These are phyloP conservation scores for Drosophila mercatorum DNA, from an alignment of 2,888 invertebrate genomes.

Conservation along the genomic window DNA sequence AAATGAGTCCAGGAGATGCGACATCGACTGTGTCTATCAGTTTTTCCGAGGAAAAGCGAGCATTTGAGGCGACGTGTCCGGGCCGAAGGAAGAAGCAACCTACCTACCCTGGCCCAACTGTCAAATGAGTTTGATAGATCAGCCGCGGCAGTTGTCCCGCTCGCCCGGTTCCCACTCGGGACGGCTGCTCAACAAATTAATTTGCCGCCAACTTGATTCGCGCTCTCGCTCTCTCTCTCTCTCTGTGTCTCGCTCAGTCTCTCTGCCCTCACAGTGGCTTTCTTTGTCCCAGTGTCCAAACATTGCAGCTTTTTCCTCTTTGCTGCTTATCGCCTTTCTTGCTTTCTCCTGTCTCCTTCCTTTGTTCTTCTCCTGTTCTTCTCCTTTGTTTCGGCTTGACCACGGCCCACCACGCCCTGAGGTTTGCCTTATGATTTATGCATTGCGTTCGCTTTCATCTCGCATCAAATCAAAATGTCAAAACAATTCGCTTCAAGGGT, in stretches of 20 bases:
- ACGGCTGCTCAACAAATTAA: constrained; percentile 57
- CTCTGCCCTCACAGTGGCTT: background rate
- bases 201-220: constrained; percentile 66
- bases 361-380: constrained; percentile 10
- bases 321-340: background rate
- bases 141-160: constrained; percentile 30
- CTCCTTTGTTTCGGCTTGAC: constrained; percentile 48
- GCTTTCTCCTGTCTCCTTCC: background rate
- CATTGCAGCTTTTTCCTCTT: constrained; percentile 29
- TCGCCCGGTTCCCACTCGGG: constrained; percentile 16
- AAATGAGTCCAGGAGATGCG: constrained; percentile 49
- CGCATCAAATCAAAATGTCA: constrained; percentile 60
- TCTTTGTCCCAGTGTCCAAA: constrained; percentile 35
- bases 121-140: constrained; percentile 68
- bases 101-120: constrained; percentile 55
- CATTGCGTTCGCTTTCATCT: constrained; percentile 43
- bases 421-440: constrained; percentile 48
- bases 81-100: background rate
- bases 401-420: constrained; percentile 40
- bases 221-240: background rate
- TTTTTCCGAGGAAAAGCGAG: constrained; percentile 37
- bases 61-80: constrained; percentile 39
- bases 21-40: constrained; percentile 1
- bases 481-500: constrained; percentile 48
- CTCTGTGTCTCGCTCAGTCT: background rate